Evolutionary conservation across 2,113 vertebrate species (phyloP), one percentile per base, ranked within the genome.

Genomic region (Thunnus thynnus): DNA sequence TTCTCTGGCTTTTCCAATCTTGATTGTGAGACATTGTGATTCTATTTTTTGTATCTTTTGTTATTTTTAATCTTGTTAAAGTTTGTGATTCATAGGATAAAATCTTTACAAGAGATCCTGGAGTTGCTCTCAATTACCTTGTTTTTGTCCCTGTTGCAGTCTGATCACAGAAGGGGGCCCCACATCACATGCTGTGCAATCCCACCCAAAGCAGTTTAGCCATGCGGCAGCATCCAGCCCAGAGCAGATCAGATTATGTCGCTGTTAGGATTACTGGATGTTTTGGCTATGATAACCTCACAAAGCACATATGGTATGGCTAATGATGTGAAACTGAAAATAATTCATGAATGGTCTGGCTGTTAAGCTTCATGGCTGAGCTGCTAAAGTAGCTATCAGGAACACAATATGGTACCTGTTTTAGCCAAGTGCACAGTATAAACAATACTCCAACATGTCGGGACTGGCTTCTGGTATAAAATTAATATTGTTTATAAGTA

Each of bases 161-260:
- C 56, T 61, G 76, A 48, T 70, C 69, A 76, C 73, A 77, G 61
- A 30, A 36, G 72, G 82, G 64, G 62, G 57, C 67, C 73, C 65
- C 30, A 2, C 50, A 90, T 94, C 94, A 94, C 92, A 94, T 93
- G 94, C 69, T 84, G 79, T 50, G 25, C 75, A 89, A 92, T 92
- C 87, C 83, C 82, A 82, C 82, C 81, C 61, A 93, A 94, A 94
- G 89, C 85, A 82, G 88, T 90, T 95, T 84, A 92, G 55, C 69
- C 88, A 72, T 64, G 85, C 17, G 48, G 78, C 72, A 73, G 76
- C 79, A 27, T 69, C 81, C 80, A 75, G 84, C 56, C 75, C 54
- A 18, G 74, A 71, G 78, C 83, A 87, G 90, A 87, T 93, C 72
- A 89, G 93, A 92, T 94, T 94, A 93, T 88, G 80, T 60, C 5